Percentiles rank a stretch among this genome's conserved stretches.
These are phyloP conservation scores for Pimephales promelas DNA, from an alignment of 2,113 vertebrate species.

Conservation along the genomic window DNA sequence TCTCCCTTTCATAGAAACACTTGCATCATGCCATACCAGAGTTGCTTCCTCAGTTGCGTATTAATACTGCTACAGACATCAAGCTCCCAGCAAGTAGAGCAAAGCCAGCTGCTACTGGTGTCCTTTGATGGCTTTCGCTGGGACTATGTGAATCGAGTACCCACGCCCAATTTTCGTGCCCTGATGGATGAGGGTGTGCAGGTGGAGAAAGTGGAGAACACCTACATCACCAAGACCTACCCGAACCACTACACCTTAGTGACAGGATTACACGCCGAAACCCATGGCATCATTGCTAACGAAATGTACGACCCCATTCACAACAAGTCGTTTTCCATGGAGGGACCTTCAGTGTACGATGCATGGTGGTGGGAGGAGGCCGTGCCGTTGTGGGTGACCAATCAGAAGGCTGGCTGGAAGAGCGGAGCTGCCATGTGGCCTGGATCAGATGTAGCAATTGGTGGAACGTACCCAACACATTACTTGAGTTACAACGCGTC, in stretches of 20 bases:
- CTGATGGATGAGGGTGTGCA: conserved; percentile 85
- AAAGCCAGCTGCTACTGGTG: conserved; percentile 80
- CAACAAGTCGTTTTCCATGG: conserved; percentile 85
- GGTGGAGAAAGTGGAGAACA: conserved; percentile 86
- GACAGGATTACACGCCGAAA: conserved; percentile 93
- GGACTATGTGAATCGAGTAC: conserved; percentile 87
- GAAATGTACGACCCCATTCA: conserved; percentile 86
- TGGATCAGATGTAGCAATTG: conserved; percentile 87
- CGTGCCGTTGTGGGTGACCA: conserved; percentile 85
- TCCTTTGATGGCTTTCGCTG: conserved; percentile 97
- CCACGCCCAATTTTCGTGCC: conserved; percentile 85
- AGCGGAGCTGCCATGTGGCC: conserved; percentile 93
- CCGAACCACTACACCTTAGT: conserved; percentile 97
- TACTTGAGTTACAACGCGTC: conserved; percentile 85
- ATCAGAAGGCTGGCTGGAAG: conserved; percentile 82
- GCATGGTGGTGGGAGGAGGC: conserved; percentile 90
- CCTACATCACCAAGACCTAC: conserved; percentile 95
- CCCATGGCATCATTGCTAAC: conserved; percentile 90
- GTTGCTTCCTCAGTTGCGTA: conserved; percentile 45
- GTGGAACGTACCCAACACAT: conserved; percentile 74
- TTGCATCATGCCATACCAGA: conserved; percentile 40
- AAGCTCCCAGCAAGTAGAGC: conserved; percentile 44
- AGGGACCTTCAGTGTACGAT: conserved; percentile 77
- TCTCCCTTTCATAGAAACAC: conserved; percentile 10
- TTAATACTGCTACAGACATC: conserved; percentile 37